Conservation (phyloP, 1,140 invertebrate species). For the Octopus sinensis region DNA sequence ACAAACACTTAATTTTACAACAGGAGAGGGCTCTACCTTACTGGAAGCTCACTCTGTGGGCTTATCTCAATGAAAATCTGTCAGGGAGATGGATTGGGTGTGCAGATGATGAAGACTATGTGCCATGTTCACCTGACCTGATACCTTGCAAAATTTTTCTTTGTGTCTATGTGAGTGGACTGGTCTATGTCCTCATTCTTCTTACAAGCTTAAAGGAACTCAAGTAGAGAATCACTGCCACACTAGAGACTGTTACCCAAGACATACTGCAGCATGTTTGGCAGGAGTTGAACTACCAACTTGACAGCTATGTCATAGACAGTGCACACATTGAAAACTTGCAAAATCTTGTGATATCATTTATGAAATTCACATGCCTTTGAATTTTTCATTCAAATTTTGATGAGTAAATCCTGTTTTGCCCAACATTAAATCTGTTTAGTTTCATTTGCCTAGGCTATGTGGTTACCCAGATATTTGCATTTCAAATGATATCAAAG, state of each 20-base stretch:
- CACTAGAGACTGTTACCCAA: constrained; percentile 1
- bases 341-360: not conserved
- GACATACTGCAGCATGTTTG: constrained; percentile 4
- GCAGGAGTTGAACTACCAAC: not conserved
- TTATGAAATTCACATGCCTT: constrained; percentile 2
- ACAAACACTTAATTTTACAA: not conserved
- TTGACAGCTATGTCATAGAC: not conserved
- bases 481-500: too few relatives aligned
- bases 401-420: not conserved
- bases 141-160: constrained; percentile 7
- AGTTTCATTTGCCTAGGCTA: not conserved
- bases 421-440: not conserved
- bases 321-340: constrained; percentile 12
- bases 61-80: constrained; percentile 2
- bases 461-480: too few relatives aligned
- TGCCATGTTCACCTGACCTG: constrained; percentile 3
- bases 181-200: not conserved
- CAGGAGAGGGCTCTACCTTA: not conserved
- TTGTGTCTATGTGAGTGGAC: not conserved
- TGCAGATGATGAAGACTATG: constrained; percentile 7
- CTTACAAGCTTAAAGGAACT: constrained; percentile 6
- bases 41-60: not conserved
- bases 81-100: constrained; percentile 11
- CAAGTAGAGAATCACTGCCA: constrained; percentile 12
- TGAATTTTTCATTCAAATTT: constrained; percentile 15